phyloP scores from a whole-genome alignment of 2,113 vertebrate species.

The Ondatra zibethicus region DNA sequence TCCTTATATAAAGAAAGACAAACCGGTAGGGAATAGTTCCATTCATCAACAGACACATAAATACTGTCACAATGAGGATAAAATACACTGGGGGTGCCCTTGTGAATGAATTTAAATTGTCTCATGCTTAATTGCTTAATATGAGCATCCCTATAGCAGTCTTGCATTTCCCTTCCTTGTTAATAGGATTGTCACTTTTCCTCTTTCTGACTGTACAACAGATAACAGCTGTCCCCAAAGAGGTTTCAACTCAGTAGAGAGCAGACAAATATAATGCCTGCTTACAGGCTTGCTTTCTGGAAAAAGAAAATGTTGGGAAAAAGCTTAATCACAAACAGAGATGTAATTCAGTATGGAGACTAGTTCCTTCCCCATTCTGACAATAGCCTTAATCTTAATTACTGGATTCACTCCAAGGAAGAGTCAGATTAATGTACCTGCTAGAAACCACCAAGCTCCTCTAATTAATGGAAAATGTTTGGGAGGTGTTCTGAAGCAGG shows the following conservation, averaged over 20 bases:
- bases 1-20: neutral
- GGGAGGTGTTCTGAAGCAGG: conserved; percentile 26
- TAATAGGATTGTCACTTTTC: conserved; percentile 46
- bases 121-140: conserved; percentile 29
- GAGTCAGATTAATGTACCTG: conserved; percentile 72
- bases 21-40: neutral
- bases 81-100: neutral
- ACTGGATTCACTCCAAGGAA: conserved; percentile 42
- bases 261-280: neutral
- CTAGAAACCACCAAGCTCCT: conserved; percentile 39
- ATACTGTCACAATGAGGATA: neutral
- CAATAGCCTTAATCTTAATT: conserved; percentile 75
- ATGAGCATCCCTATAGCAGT: neutral
- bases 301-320: conserved; percentile 43
- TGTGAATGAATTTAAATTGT: neutral
- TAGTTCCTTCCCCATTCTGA: conserved; percentile 43
- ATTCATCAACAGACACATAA: neutral
- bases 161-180: conserved; percentile 37
- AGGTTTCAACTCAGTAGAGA: conserved; percentile 26
- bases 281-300: neutral
- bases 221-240: neutral
- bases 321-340: conserved; percentile 64
- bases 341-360: conserved; percentile 49
- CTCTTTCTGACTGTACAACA: conserved; percentile 29
- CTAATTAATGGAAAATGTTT: conserved; percentile 65